These are phyloP conservation scores for Ptychoptera contaminata DNA, from an alignment of 2,888 invertebrate genomes.

Conservation along the genomic window DNA sequence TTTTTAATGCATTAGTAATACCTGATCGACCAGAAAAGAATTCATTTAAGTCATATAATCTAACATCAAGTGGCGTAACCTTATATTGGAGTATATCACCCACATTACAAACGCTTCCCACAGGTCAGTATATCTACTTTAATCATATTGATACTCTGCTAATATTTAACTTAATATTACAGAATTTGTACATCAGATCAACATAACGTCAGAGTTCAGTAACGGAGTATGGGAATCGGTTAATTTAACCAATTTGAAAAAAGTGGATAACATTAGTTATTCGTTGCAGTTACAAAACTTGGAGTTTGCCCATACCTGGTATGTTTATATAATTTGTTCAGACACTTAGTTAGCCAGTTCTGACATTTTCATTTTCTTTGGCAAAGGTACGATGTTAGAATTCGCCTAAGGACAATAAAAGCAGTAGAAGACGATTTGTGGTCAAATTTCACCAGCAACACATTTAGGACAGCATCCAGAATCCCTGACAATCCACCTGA, in stretches of 20 bases:
- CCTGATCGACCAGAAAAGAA: no score
- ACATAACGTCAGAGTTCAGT: conserved; percentile 1
- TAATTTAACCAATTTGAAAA: background rate
- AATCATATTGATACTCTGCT: no score
- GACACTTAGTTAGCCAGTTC: no score
- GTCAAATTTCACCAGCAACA: conserved; percentile 47
- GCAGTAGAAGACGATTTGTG: conserved; percentile 42
- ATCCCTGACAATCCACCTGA: conserved; percentile 50
- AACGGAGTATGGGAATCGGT: conserved; percentile 1
- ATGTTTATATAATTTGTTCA: no score
- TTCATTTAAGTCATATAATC: no score
- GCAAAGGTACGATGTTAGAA: conserved; percentile 49
- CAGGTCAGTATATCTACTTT: no score
- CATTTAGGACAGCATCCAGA: conserved; percentile 40
- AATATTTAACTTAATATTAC: background rate
- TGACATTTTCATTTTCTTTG: no score
- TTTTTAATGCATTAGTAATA: no score
- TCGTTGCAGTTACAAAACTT: background rate
- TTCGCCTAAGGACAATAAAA: conserved; percentile 43
- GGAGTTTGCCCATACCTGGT: conserved; percentile 7
- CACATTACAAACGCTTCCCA: background rate
- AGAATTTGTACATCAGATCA: conserved; percentile 19
- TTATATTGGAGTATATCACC: no score
- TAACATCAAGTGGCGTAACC: no score
- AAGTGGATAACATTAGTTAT: no score